Evolutionary conservation across 2,797 vertebrate species (phyloP).

Genomic region (Gymnothorax reevesii): DNA sequence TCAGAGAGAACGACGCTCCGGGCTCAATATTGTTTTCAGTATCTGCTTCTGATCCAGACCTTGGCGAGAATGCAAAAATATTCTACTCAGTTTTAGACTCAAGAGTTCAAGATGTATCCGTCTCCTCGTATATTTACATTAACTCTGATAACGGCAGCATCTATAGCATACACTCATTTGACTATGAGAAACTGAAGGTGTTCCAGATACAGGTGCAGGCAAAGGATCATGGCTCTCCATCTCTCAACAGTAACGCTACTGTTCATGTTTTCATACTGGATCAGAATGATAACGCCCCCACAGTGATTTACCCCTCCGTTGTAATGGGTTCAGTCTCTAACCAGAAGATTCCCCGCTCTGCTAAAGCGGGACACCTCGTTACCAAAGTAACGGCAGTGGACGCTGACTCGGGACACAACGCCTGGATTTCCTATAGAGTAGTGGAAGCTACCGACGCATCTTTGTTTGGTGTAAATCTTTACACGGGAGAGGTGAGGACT

Average conservation of each 20-base stretch:
- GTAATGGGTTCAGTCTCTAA: conserved; percentile 59
- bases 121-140: conserved; percentile 57
- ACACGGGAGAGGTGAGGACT: conserved; percentile 64
- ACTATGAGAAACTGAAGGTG: conserved; percentile 59
- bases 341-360: conserved; percentile 56
- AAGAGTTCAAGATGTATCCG: conserved; percentile 39
- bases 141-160: conserved; percentile 60
- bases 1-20: conserved; percentile 54
- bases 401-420: conserved; percentile 45
- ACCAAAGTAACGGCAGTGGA: conserved; percentile 48
- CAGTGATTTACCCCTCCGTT: conserved; percentile 61
- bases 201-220: conserved; percentile 56
- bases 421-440: conserved; percentile 47
- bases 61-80: conserved; percentile 52
- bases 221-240: conserved; percentile 58
- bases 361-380: conserved; percentile 43
- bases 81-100: conserved; percentile 54
- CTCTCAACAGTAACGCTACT: conserved; percentile 65
- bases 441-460: conserved; percentile 46
- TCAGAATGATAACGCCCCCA: conserved; percentile 66
- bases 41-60: conserved; percentile 56
- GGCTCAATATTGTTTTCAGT: conserved; percentile 51
- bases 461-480: conserved; percentile 57
- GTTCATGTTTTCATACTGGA: conserved; percentile 65
- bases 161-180: conserved; percentile 58